Evolutionary conservation across 2,888 invertebrate species (phyloP).

Genomic region (Gastracanthus pulcherrimus): DNA sequence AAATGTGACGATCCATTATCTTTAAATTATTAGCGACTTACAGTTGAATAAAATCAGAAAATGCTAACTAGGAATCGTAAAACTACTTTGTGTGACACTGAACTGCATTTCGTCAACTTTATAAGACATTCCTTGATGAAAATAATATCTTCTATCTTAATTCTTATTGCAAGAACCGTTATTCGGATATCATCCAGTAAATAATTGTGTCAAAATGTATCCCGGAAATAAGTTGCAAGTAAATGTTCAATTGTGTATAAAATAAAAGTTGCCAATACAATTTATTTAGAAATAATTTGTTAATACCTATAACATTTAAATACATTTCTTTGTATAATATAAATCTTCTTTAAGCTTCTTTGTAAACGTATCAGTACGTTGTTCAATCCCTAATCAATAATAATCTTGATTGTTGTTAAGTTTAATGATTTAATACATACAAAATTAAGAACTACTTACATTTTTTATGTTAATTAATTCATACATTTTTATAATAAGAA

Average conservation of each 20-base stretch:
- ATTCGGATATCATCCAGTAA: constrained; percentile 1
- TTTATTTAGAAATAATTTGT: neutral
- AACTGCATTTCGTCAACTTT: neutral
- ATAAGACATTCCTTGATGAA: neutral
- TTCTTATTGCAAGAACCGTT: constrained; percentile 19
- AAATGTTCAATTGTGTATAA: neutral
- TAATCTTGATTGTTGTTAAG: too few relatives aligned
- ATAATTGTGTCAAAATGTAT: constrained; percentile 18
- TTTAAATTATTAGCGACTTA: neutral
- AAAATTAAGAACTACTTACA: too few relatives aligned
- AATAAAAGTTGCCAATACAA: neutral
- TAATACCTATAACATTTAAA: too few relatives aligned
- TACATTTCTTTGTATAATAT: too few relatives aligned
- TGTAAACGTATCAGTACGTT: too few relatives aligned
- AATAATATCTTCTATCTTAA: neutral
- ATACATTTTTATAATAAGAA: too few relatives aligned
- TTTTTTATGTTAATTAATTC: too few relatives aligned
- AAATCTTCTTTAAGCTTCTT: too few relatives aligned
- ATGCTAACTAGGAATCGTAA: neutral
- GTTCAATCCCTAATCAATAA: too few relatives aligned
- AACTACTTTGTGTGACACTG: neutral
- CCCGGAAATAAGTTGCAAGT: neutral
- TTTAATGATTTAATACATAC: too few relatives aligned
- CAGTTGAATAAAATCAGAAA: neutral
- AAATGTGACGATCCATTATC: neutral